A percentile compares a stretch with the other conserved stretches of the same genome.
Conservation (phyloP, 2,797 vertebrate species). For the Cyprinella venusta region DNA sequence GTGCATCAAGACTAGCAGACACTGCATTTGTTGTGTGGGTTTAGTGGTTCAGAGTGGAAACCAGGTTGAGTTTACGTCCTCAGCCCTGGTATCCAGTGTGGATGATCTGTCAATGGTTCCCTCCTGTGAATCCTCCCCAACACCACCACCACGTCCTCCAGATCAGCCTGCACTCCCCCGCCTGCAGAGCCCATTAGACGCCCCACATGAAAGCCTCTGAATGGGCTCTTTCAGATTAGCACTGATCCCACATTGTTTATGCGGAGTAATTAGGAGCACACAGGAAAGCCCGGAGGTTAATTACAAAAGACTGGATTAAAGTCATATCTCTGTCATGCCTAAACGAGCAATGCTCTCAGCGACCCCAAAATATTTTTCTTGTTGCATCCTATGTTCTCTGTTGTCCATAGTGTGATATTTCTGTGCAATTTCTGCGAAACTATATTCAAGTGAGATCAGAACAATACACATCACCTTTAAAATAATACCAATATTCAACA, state of each 20-base stretch:
- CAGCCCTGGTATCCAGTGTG: slow-evolving; percentile 27
- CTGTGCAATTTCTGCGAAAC: neutral
- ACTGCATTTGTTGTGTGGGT: slow-evolving; percentile 18
- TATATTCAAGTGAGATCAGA: neutral
- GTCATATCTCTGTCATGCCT: slow-evolving; percentile 56
- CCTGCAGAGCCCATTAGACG: slow-evolving; percentile 40
- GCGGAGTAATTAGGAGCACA: slow-evolving; percentile 59
- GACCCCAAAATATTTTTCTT: slow-evolving; percentile 10
- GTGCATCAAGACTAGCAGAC: neutral
- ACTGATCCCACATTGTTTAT: slow-evolving; percentile 61
- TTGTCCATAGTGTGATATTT: neutral
- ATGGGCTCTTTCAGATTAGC: slow-evolving; percentile 59
- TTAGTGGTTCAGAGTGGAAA: slow-evolving; percentile 13
- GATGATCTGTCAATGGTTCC: slow-evolving; percentile 34
- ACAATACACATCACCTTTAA: neutral
- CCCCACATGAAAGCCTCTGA: slow-evolving; percentile 56
- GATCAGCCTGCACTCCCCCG: slow-evolving; percentile 13
- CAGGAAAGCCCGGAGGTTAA: slow-evolving; percentile 57
- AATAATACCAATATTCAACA: neutral
- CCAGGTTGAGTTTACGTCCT: slow-evolving; percentile 9
- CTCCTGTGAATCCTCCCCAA: slow-evolving; percentile 2
- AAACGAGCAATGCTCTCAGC: slow-evolving; percentile 30
- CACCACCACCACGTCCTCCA: neutral
- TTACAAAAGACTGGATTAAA: slow-evolving; percentile 60
- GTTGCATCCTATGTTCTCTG: neutral